Percentiles rank a stretch among this genome's conserved stretches.
These are phyloP conservation scores for Melanotaenia boesemani DNA, from an alignment of 2,797 vertebrate species.

Conservation along the genomic window DNA sequence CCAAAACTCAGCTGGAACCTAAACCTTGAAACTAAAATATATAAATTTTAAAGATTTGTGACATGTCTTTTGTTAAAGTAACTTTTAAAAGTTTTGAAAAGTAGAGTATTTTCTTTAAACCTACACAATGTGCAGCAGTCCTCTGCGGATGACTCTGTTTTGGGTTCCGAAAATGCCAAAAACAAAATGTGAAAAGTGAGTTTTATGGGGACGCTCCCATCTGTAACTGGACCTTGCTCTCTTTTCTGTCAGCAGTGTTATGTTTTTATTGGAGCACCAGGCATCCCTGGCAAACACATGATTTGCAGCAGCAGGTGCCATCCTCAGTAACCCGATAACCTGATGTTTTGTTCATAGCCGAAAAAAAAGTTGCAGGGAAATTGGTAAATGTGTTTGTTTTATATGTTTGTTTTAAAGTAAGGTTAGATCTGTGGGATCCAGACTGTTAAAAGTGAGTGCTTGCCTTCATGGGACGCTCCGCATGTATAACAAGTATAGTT, in stretches of 20 bases:
- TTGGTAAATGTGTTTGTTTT: background rate
- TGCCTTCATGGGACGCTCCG: background rate
- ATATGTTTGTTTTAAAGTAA: background rate
- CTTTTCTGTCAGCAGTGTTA: conserved; percentile 6
- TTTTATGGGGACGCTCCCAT: conserved; percentile 2
- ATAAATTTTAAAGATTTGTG: too few relatives aligned
- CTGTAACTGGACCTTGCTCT: background rate
- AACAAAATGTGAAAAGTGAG: background rate
- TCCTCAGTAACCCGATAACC: background rate
- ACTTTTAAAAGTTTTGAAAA: background rate
- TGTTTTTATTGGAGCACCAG: background rate
- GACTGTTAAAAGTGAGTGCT: background rate
- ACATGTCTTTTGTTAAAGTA: too few relatives aligned
- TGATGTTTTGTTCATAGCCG: background rate
- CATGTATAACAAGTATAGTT: background rate
- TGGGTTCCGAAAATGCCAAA: conserved; percentile 3
- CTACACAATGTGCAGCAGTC: background rate
- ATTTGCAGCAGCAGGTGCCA: background rate
- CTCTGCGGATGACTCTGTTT: conserved; percentile 8
- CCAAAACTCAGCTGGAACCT: too few relatives aligned
- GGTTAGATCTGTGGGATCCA: background rate
- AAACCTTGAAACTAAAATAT: too few relatives aligned
- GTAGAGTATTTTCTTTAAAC: background rate
- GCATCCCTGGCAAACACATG: background rate
- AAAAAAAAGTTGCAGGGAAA: background rate